Base-by-base conservation (phyloP, 2,888 invertebrate genomes). In the Drosophila limbata region DNA sequence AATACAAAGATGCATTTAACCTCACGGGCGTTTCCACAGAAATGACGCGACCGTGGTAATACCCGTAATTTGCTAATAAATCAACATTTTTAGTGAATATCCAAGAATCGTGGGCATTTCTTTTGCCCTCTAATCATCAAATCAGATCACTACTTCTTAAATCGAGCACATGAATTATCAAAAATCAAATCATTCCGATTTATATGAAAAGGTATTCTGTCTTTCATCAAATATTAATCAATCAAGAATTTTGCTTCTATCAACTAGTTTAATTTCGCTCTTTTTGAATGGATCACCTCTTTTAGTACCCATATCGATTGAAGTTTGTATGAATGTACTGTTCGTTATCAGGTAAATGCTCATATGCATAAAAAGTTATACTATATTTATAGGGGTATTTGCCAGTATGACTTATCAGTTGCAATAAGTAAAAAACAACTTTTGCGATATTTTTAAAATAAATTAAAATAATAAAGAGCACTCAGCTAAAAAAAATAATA, bases 331-430 rank as follows among this genome's bases (percentile, higher is more conserved):
- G n/a, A 13, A n/a, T 31, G 31, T 10, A 8, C 10, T 3, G 31
- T 13, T 37, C n/a, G n/a, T 37, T 37, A 37, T 37, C 37, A 3
- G n/a, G n/a, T 2, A 37, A n/a, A 37, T 6, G 6, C n/a, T 37
- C 6, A n/a, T 37, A n/a, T n/a, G 5, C 5, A n/a, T 37, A n/a
- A 3, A 31, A 17, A 33, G 17, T 17, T 15, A 28, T 42, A 33
- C 31, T 33, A 10, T 21, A 53, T 53, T 1, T 9, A 21, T 33
- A 33, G 4, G n/a, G 42, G 55, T 44, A 42, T 21, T 44, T 35
- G 4, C n/a, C 0, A 5, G 2, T 40, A 19, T 9, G n/a, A 44
- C 44, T 55, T 55, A 55, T 55, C 55, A 44, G 33, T 15, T 11
- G 10, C 13, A 1, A 17, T 19, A 21, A n/a, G 8, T 39, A 40